phyloP scores from a whole-genome alignment of 2,113 vertebrate species.

The Pipa parva region DNA sequence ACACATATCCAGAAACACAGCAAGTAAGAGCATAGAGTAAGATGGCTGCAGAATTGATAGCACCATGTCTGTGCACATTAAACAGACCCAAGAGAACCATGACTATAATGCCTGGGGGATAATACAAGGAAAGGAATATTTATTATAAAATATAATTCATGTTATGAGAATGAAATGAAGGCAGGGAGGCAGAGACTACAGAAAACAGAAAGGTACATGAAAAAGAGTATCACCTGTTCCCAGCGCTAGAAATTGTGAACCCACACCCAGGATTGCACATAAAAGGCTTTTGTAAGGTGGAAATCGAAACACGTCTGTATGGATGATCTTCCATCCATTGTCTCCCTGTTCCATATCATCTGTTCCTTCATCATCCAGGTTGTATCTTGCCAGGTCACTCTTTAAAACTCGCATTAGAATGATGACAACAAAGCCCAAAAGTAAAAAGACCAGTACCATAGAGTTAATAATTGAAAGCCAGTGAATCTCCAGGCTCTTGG shows the following conservation, averaged over 20 bases:
- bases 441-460: constrained; percentile 84
- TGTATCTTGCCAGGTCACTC: constrained; percentile 87
- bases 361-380: constrained; percentile 76
- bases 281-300: constrained; percentile 80
- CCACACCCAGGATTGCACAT: constrained; percentile 81
- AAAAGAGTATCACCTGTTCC: constrained; percentile 69
- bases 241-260: constrained; percentile 85
- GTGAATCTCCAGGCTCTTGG: constrained; percentile 87
- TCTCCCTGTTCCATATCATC: constrained; percentile 88
- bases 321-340: constrained; percentile 93
- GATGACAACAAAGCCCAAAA: constrained; percentile 87
- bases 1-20: constrained; percentile 84
- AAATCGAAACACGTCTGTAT: constrained; percentile 88
- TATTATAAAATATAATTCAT: neutral
- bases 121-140: constrained; percentile 1
- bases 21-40: constrained; percentile 85
- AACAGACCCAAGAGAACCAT: constrained; percentile 89
- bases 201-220: no score
- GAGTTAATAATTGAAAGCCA: constrained; percentile 93
- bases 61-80: constrained; percentile 82
- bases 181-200: neutral
- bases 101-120: constrained; percentile 72
- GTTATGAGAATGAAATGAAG: neutral
- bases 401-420: constrained; percentile 90
- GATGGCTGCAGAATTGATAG: constrained; percentile 87